Percentiles rank a stretch among this genome's conserved stretches.
Conservation (phyloP, 2,113 vertebrate genomes). For the Paradoxurus hermaphroditus region DNA sequence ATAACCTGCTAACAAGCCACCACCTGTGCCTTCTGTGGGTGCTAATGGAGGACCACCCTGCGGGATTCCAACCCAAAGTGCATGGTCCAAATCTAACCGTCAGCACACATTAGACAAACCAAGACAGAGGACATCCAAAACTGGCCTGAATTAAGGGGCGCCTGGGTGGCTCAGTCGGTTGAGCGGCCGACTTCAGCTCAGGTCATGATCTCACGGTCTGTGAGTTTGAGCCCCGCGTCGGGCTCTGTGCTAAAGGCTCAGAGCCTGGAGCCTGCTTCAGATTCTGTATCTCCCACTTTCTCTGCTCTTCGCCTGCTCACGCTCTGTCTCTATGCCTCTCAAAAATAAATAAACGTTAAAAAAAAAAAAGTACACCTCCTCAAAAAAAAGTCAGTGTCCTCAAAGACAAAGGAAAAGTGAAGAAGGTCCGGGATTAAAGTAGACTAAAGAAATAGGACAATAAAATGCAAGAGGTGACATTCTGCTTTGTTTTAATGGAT, state of each 20-base stretch:
- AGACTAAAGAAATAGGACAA: neutral
- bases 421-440: neutral
- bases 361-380: no score
- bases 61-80: neutral
- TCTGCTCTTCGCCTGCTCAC: no score
- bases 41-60: neutral
- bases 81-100: neutral
- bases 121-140: neutral
- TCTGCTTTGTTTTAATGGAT: neutral
- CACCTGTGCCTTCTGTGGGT: neutral
- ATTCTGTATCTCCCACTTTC: no score
- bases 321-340: no score
- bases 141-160: neutral
- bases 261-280: no score
- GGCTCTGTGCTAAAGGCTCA: no score
- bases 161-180: no score
- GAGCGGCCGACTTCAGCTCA: no score
- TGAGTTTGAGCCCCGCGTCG: no score
- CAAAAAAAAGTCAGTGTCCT: neutral
- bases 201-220: no score
- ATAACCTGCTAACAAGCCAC: neutral
- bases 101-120: neutral
- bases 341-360: no score
- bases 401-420: neutral
- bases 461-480: neutral